phyloP scores from a whole-genome alignment of 1,140 invertebrate species.

The Caenorhabditis remanei region DNA sequence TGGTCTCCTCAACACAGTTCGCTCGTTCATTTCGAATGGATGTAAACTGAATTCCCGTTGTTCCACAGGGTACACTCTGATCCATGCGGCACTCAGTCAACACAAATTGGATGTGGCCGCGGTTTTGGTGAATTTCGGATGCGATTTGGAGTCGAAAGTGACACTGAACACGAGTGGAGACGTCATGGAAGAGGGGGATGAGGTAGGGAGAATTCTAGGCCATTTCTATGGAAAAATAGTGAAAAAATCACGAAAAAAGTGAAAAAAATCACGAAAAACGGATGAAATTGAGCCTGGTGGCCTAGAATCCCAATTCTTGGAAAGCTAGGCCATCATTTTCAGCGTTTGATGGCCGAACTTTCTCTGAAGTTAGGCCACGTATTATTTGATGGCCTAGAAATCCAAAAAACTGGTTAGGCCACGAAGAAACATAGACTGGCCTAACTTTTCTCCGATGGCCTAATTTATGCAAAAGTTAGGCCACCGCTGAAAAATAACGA shows the following conservation, averaged over 20 bases:
- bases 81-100: constrained; percentile 14
- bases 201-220: background rate
- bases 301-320: too few relatives aligned
- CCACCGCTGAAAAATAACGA: background rate
- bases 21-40: constrained; percentile 69
- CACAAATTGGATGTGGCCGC: constrained; percentile 11
- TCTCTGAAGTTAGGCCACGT: too few relatives aligned
- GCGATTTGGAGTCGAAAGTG: constrained; percentile 11
- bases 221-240: too few relatives aligned
- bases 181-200: background rate
- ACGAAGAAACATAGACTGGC: too few relatives aligned
- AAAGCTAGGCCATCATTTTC: too few relatives aligned
- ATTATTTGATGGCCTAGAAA: background rate
- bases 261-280: too few relatives aligned
- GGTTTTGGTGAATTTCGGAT: constrained; percentile 1
- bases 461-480: background rate
- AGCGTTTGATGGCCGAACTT: too few relatives aligned
- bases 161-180: background rate
- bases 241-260: too few relatives aligned
- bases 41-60: constrained; percentile 61
- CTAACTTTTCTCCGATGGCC: too few relatives aligned
- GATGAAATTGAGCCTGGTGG: too few relatives aligned
- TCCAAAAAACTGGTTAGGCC: background rate
- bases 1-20: constrained; percentile 70
- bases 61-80: constrained; percentile 31